Evolutionary conservation across 2,797 vertebrate genomes (phyloP), one percentile per base, ranked within the genome.

Genomic region (Esox lucius): DNA sequence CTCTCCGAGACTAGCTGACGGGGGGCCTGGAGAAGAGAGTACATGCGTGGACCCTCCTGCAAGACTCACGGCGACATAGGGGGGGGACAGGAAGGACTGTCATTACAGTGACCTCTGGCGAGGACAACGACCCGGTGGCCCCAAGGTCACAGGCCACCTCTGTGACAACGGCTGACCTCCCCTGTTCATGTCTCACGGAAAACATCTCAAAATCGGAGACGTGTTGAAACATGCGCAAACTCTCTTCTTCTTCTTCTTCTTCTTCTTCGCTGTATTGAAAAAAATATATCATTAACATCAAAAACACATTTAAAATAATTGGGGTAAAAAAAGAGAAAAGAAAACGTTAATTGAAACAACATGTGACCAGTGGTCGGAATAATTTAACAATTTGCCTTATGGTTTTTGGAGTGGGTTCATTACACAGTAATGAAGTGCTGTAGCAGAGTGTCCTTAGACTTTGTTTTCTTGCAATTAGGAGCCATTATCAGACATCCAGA

Each of bases 401-500:
- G 69, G 17, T 68, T 71, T 89, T 84, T 68, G 84, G 79, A 84
- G 86, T 72, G 69, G 72, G 80, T 83, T 80, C 75, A 87, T 90
- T 86, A 86, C 70, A 62, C 80, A 73, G 79, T 82, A 83, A 87
- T 64, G 75, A 71, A 72, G 69, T 53, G 67, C 80, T 80, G 26
- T 75, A 68, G 72, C 75, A 70, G 70, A 81, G 64, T 59, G 33
- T 75, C 42, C 80, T 88, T 82, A 80, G 76, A 89, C 80, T 71
- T 46, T 75, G 74, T 83, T 91, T 85, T 84, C 86, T 82, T 76
- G 86, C 82, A 90, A 92, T 92, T 93, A 92, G 70, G 80, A 82
- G 77, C 83, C 81, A 92, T 92, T 92, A 92, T 51, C 75, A 82
- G 85, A 79, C 83, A 80, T 87, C 86, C 87, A 90, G 87, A 84